Evolutionary conservation across 2,113 vertebrate genomes (phyloP), one percentile per base, ranked within the genome.

Genomic region (Pedetes capensis): DNA sequence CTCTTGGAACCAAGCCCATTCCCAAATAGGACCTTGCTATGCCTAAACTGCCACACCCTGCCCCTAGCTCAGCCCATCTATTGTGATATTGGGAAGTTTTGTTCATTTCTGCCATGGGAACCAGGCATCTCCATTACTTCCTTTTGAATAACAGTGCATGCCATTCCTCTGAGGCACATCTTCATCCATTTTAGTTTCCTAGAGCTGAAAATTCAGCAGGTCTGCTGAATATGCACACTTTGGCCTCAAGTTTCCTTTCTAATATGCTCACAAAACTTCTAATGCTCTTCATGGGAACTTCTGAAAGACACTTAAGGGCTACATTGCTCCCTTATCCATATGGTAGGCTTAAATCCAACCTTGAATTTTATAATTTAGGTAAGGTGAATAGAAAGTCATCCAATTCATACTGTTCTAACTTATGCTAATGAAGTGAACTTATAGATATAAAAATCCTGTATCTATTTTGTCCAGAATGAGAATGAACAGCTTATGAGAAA

Each of bases 311-410:
- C 95, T 96, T 95, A 95, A 96, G 95, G 72, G 93, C 95, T 92
- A 34, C 74, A 57, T 5, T n/a, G 51, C 87, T 97, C 95, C 96
- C 95, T 95, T 93, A 80, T 90, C 97, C 97, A 97, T 97, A 95
- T 96, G 97, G 90, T 94, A 90, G 82, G 23, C 74, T 95, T 95
- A 89, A 88, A 95, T 95, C 68, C 74, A 96, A 39, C 88, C 85
- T 95, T 82, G 75, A 78, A 68, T 93, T 96, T 96, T 93, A 86
- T 95, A 92, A 95, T 92, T 82, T 74, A 55, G 69, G 88, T 82
- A 92, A 97, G 96, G 95, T 96, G 96, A 97, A 82, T 92, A 34
- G 23, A 96, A 97, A 97, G 95, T 96, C 95, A 96, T 89, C 63
- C 87, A 91, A 93, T 79, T 95, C 79, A 86, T 95, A 96, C 76